Base-by-base conservation (phyloP, 2,797 vertebrate genomes). In the Bovichtus diacanthus region DNA sequence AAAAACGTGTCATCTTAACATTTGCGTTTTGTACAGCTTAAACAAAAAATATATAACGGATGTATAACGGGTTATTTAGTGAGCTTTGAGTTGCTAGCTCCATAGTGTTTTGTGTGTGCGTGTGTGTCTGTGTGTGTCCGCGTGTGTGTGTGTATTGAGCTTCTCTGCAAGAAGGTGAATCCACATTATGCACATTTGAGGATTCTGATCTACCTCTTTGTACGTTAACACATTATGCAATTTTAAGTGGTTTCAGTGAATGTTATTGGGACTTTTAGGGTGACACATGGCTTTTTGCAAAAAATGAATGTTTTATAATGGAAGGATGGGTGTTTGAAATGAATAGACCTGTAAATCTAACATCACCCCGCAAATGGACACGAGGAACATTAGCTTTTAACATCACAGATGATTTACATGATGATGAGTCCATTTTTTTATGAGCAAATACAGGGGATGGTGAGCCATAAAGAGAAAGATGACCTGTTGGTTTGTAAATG, bases 381-480 rank as follows among this genome's bases (percentile, higher is more conserved):
- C 12, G 36, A 81, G 61, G 54, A 85, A 82, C 82, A 87, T 84
- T 78, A 90, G 74, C 84, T 84, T 81, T 87, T 85, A 88, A 78
- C 43, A 81, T 83, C 11, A 51, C 6, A 53, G 55, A 39, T 71
- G 46, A 87, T 87, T 84, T 86, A 77, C 81, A 82, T 86, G 79
- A 84, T 78, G 65, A 72, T 62, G 18, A 36, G 9, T 79, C 55
- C n/a, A 31, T 66, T 82, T 77, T 82, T 80, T 67, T 81, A 83
- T 72, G 47, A 43, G 9, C 83, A 77, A 85, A 78, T 70, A 83
- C 69, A 72, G 34, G 3, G 47, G 64, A 61, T 53, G 60, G 36
- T 47, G 44, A 83, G 65, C 47, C 73, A 62, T 54, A 23, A 76
- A 80, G 56, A 87, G 74, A 83, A 81, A 68, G 71, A 88, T 77